These are phyloP conservation scores for Psylliodes chrysocephalus DNA, from an alignment of 2,888 invertebrate genomes.

Conservation along the genomic window DNA sequence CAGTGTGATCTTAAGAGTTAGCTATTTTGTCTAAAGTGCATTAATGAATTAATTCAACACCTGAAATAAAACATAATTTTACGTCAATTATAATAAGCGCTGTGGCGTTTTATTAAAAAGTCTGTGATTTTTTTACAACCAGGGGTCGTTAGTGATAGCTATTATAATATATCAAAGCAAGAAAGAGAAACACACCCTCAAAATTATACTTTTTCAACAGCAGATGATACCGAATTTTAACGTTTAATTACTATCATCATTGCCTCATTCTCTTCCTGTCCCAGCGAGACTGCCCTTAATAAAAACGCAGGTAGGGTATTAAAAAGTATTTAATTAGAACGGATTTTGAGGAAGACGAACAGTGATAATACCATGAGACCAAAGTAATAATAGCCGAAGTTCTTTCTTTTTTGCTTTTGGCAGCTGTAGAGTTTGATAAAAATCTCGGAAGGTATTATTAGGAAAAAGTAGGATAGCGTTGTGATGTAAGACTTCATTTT, in stretches of 20 bases:
- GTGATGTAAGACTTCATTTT: not conserved
- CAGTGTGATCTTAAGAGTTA: too few species aligned
- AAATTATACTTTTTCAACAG: not conserved
- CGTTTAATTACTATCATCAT: not conserved
- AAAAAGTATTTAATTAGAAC: conserved; percentile 27
- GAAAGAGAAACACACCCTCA: not conserved
- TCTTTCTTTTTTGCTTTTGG: not conserved
- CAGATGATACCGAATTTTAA: not conserved
- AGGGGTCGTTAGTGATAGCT: too few species aligned
- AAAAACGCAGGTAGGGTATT: conserved; percentile 22
- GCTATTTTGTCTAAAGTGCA: too few species aligned
- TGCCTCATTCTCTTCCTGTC: not conserved
- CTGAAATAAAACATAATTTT: too few species aligned
- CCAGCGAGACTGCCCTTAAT: conserved; percentile 3
- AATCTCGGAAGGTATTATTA: conserved; percentile 5
- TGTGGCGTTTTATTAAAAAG: too few species aligned
- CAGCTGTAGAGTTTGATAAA: conserved; percentile 6
- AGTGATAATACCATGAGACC: conserved; percentile 24
- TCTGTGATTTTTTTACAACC: too few species aligned
- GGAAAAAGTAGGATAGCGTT: not conserved
- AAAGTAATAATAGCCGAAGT: conserved; percentile 18
- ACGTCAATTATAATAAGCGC: too few species aligned
- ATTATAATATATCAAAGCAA: too few species aligned
- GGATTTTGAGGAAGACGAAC: conserved; percentile 16
- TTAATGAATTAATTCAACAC: too few species aligned